A percentile compares a stretch with the other conserved stretches of the same genome.
These are phyloP conservation scores for Netelia melanura DNA, from an alignment of 2,888 invertebrate species.

Conservation along the genomic window DNA sequence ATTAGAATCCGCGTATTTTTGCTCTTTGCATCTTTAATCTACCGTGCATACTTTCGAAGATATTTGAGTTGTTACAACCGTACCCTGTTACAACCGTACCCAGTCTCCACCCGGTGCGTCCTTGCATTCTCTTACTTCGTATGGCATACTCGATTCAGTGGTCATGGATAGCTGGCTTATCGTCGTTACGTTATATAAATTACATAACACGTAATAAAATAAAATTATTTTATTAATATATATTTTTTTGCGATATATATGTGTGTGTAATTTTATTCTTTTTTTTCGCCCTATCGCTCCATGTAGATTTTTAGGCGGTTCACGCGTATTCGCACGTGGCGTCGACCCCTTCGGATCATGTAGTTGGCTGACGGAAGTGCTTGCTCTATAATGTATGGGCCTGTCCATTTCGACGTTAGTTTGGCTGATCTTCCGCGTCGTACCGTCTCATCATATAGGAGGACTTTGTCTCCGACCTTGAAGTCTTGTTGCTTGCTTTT, in stretches of 20 bases:
- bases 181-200: not conserved
- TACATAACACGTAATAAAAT: not conserved
- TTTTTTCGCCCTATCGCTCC: not conserved
- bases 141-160: too few species aligned
- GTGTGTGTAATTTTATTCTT: too few species aligned
- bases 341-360: not conserved
- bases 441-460: not conserved
- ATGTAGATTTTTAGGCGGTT: not conserved
- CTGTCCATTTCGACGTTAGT: not conserved
- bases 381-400: not conserved
- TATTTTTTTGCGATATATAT: not conserved
- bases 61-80: too few species aligned
- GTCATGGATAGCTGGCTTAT: too few species aligned
- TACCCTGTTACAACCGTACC: too few species aligned
- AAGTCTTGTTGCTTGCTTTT: not conserved
- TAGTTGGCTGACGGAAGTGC: not conserved
- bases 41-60: too few species aligned
- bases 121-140: too few species aligned
- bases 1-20: too few species aligned
- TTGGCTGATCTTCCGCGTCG: slow-evolving; percentile 1
- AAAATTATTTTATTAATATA: too few species aligned
- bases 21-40: too few species aligned
- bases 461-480: not conserved
- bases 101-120: too few species aligned
- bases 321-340: not conserved